A percentile compares a stretch with the other conserved stretches of the same genome.
Evolutionary conservation across 64 coral and sea anemone genomes (phyloP).

Genomic region (Montipora capricornis): DNA sequence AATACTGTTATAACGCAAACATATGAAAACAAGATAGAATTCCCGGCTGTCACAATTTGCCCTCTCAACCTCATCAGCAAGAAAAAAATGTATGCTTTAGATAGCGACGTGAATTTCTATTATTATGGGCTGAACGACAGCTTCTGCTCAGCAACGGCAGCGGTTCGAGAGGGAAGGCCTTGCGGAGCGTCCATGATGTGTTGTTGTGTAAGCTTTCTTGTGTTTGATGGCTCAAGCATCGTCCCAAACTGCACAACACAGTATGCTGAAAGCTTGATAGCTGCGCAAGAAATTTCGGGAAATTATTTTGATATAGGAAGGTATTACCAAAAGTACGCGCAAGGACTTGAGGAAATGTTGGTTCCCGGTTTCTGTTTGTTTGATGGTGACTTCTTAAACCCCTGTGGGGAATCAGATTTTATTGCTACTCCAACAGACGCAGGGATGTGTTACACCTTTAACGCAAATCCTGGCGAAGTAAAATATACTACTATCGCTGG

Average conservation of each 20-base stretch:
- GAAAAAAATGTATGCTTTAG: constrained; percentile 66
- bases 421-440: constrained; percentile 35
- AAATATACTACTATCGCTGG: constrained; percentile 26
- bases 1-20: constrained; percentile 27
- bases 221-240: not conserved
- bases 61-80: constrained; percentile 20
- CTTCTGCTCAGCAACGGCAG: constrained; percentile 68
- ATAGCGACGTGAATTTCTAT: constrained; percentile 17
- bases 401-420: constrained; percentile 31
- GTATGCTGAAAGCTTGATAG: constrained; percentile 13
- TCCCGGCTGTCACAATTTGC: constrained; percentile 56
- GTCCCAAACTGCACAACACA: constrained; percentile 43
- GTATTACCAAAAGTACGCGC: constrained; percentile 48
- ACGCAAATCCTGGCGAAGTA: constrained; percentile 34
- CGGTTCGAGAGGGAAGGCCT: constrained; percentile 50
- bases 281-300: constrained; percentile 2
- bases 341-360: constrained; percentile 33
- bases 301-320: constrained; percentile 20
- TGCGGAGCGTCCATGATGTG: constrained; percentile 84
- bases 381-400: not conserved
- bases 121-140: constrained; percentile 69
- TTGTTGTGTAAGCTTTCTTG: constrained; percentile 28
- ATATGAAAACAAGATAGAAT: not conserved
- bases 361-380: not conserved
- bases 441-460: constrained; percentile 70